Percentiles rank a stretch among this genome's conserved stretches.
These are phyloP conservation scores for Lasioglossum figueresi DNA, from an alignment of 2,888 invertebrate species.

Conservation along the genomic window DNA sequence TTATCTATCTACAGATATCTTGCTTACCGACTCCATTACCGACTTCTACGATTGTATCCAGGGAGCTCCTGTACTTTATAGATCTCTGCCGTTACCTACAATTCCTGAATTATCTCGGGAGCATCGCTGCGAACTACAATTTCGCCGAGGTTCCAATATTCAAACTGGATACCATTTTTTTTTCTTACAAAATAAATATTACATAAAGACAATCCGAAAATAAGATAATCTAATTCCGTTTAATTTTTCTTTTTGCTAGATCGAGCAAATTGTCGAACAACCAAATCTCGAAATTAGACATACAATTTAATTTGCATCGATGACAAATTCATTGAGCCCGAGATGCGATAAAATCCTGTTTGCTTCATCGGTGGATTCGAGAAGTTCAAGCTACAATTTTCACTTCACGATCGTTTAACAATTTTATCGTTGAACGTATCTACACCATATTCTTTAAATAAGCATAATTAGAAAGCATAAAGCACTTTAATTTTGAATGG, in stretches of 20 bases:
- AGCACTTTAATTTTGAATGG: background rate
- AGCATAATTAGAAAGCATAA: background rate
- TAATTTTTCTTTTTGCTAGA: background rate
- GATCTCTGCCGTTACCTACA: constrained; percentile 63
- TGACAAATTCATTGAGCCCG: background rate
- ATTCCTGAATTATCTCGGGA: constrained; percentile 55
- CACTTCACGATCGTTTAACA: background rate
- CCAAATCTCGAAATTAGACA: background rate
- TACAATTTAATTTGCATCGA: background rate
- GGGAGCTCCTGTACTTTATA: constrained; percentile 44
- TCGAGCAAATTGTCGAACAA: background rate
- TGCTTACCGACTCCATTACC: constrained; percentile 72
- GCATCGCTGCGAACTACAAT: constrained; percentile 23
- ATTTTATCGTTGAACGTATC: background rate
- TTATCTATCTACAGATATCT: constrained; percentile 53
- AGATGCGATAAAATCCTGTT: too few species aligned
- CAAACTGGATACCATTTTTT: background rate
- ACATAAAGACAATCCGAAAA: background rate
- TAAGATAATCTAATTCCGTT: background rate
- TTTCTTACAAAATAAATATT: background rate
- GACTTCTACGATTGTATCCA: constrained; percentile 60
- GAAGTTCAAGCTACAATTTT: background rate
- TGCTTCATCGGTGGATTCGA: too few species aligned
- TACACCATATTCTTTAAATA: background rate
- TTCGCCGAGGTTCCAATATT: constrained; percentile 15